Base-by-base conservation (phyloP, 2,888 invertebrate genomes). In the Calameuta filiformis region DNA sequence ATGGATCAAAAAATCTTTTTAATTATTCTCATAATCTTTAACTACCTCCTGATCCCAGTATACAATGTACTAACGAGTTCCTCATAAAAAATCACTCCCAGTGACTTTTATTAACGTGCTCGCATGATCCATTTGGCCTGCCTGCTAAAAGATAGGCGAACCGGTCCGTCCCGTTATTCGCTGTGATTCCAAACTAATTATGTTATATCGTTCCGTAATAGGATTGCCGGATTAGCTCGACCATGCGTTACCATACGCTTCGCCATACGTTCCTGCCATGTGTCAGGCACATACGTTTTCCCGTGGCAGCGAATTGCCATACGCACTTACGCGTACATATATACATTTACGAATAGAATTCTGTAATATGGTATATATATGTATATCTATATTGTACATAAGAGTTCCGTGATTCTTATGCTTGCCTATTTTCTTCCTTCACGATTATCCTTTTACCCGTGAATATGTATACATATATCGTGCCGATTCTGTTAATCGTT, bases 401-500 rank as follows among this genome's bases (percentile, higher is more conserved):
- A 56, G 56, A 56, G 23, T 56, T 15, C 56, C 56, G 2, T 23
- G 23, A 15, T 23, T 56, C 23, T 40, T 56, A 56, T 2, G 9
- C 23, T 56, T 9, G 9, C 9, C 23, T 23, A 56, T 23, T 23
- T 23, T 56, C 2, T 23, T 56, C 56, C 56, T 56, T 23, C 23
- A 84, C 85, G 84, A 86, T 88, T 86, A 88, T 84, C 80, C 78
- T 79, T 79, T 81, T 79, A 80, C 81, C 78, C 35, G 12, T 12
- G 3, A 12, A 35, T 12, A 35, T 3, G 12, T 69, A 68, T 76
- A 75, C 77, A 37, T 40, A 73, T 76, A 81, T 81, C 81, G 31
- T 40, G 78, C 78, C 79, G 79, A 81, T 83, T 82, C 83, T 87
- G 86, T 87, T 87, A 88, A 89, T 87, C 88, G 87, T 79, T 81